Base-by-base conservation (phyloP, 2,113 vertebrate species). In the Emydura subglobosa region DNA sequence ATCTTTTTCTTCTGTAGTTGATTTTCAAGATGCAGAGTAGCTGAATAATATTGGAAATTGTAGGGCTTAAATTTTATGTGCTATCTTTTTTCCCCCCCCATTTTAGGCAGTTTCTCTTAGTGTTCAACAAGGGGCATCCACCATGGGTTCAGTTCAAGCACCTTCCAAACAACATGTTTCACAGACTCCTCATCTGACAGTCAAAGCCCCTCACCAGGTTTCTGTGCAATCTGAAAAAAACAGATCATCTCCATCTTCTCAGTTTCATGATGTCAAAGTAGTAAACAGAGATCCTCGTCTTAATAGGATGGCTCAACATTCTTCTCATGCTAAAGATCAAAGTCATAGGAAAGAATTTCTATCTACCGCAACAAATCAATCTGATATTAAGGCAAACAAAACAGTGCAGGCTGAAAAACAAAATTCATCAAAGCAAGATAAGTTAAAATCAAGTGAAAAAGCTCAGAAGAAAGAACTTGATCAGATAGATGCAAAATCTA, bases 221-320 rank as follows among this genome's bases (percentile, higher is more conserved):
- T 92, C 98, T 19, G 94, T 97, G 82, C 98, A 97, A 68, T 87
- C 97, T 16, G 98, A 99, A 83, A 99, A 99, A 91, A 98, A 3
- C 72, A 98, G 95, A 68, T 97, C 98, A 72, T 98, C 98, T 97
- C 97, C 97, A 47, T 96, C 98, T 44, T 97, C 98, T 81, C 98
- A 98, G 39, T 98, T 98, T 93, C 97, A 98, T 44, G 99, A 99
- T 61, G 42, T 98, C 27, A 99, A 99, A 96, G 94, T 97, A 21
- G 95, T 98, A 44, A 99, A 98, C 72, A 98, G 99, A 95, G 99
- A 99, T 97, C 99, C 99, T 53, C 99, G 99, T 49, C 98, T 99
- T 90, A 99, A 99, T 96, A 98, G 99, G 83, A 59, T 89, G 89
- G 93, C 94, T 91, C 98, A 96, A 19, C 98, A 94, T 93, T 95